These are phyloP conservation scores for Leptinotarsa peninsularis DNA, from an alignment of 2,888 invertebrate species.

Conservation along the genomic window DNA sequence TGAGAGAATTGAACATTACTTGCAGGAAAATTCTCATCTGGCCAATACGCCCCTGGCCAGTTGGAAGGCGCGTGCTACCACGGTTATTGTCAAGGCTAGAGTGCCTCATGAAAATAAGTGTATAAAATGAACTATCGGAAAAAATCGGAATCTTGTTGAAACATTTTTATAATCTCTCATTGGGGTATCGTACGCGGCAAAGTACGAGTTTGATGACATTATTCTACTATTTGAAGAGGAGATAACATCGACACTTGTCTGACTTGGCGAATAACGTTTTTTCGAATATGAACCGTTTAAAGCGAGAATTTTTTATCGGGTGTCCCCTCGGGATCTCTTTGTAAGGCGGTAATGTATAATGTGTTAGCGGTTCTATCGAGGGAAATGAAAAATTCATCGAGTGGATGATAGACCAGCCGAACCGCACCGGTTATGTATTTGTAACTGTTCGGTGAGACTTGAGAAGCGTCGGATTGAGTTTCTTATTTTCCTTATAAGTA, in stretches of 20 bases:
- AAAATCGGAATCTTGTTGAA: slow-evolving; percentile 30
- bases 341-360: slow-evolving; percentile 13
- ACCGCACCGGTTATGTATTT: slow-evolving; percentile 13
- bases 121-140: slow-evolving; percentile 38
- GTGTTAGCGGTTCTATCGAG: slow-evolving; percentile 13
- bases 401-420: slow-evolving; percentile 11
- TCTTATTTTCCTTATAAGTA: neutral
- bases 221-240: slow-evolving; percentile 23
- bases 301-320: slow-evolving; percentile 15
- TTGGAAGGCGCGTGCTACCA: slow-evolving; percentile 55
- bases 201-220: slow-evolving; percentile 30
- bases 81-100: slow-evolving; percentile 58
- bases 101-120: slow-evolving; percentile 30
- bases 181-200: slow-evolving; percentile 14
- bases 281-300: slow-evolving; percentile 22
- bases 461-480: neutral
- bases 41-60: slow-evolving; percentile 7
- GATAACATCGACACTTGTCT: slow-evolving; percentile 22
- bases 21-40: neutral
- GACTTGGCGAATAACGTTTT: slow-evolving; percentile 16
- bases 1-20: too few relatives aligned
- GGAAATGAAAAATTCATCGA: slow-evolving; percentile 18
- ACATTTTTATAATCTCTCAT: slow-evolving; percentile 27
- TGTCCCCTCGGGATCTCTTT: slow-evolving; percentile 6
- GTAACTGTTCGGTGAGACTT: slow-evolving; percentile 12